Conservation (phyloP, 2,113 vertebrate species). For the Phainopepla nitens region DNA sequence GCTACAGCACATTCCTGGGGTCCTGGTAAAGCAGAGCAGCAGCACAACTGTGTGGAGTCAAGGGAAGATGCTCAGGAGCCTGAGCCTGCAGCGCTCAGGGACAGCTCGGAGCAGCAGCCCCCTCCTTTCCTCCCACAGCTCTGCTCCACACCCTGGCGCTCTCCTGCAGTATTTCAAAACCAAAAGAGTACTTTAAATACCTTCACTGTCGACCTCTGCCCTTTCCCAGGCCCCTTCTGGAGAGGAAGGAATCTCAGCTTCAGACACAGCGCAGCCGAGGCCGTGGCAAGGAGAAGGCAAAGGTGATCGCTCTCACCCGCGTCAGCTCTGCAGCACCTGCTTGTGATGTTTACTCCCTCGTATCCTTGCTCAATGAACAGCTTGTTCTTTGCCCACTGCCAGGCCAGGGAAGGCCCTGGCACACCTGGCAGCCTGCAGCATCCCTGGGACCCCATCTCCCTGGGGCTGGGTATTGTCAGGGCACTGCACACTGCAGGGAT, state of each 20-base stretch:
- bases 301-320: background rate
- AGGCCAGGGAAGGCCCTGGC: background rate
- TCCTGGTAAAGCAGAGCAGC: background rate
- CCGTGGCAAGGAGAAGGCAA: background rate
- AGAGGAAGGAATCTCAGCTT: background rate
- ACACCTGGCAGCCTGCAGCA: background rate
- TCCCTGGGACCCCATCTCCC: background rate
- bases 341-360: background rate
- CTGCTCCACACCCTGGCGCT: background rate
- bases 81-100: background rate
- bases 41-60: background rate
- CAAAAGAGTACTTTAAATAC: background rate
- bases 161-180: constrained; percentile 15
- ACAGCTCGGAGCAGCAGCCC: constrained; percentile 8
- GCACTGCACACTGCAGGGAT: background rate
- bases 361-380: rapidly evolving
- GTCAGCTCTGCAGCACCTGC: background rate
- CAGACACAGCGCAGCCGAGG: rapidly evolving
- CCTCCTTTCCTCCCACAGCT: background rate
- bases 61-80: background rate
- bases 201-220: rapidly evolving
- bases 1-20: rapidly evolving
- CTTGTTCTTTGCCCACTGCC: background rate
- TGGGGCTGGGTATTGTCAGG: background rate
- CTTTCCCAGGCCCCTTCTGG: background rate